A percentile compares a stretch with the other conserved stretches of the same genome.
Conservation (phyloP, 1,140 invertebrate species). For the Heliothis virescens region DNA sequence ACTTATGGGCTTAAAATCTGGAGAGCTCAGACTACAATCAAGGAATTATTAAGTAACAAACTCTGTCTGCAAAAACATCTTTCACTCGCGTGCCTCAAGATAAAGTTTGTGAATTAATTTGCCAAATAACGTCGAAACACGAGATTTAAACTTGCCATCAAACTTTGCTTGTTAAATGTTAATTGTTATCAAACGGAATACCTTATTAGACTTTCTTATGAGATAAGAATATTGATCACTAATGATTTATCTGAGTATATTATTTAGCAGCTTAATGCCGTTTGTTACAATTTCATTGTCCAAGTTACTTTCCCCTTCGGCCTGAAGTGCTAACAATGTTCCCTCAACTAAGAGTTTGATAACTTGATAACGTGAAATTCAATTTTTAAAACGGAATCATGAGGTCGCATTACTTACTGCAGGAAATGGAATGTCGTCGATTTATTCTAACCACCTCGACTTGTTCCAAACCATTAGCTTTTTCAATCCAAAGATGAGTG, state of each 20-base stretch:
- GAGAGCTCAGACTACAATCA: slow-evolving; percentile 56
- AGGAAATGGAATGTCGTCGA: slow-evolving; percentile 79
- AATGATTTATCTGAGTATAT: neutral
- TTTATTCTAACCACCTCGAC: slow-evolving; percentile 79
- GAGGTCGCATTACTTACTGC: slow-evolving; percentile 69
- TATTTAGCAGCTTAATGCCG: neutral
- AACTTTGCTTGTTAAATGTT: slow-evolving; percentile 80
- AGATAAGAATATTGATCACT: slow-evolving; percentile 53
- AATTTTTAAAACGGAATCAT: slow-evolving; percentile 71
- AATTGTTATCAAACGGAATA: slow-evolving; percentile 73
- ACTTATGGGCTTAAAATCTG: slow-evolving; percentile 36
- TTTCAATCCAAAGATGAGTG: slow-evolving; percentile 77
- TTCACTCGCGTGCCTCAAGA: slow-evolving; percentile 71
- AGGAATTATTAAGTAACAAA: slow-evolving; percentile 70
- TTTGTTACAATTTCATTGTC: slow-evolving; percentile 16
- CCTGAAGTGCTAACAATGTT: neutral
- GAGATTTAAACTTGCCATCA: slow-evolving; percentile 70
- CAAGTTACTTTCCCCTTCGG: neutral
- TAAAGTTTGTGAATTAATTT: slow-evolving; percentile 80
- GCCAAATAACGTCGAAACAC: slow-evolving; percentile 77
- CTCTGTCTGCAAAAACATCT: slow-evolving; percentile 70
- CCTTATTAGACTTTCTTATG: slow-evolving; percentile 57
- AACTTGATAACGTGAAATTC: slow-evolving; percentile 63
- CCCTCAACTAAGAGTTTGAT: slow-evolving; percentile 55
- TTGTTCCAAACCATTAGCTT: slow-evolving; percentile 81